Conservation (phyloP, 2,113 vertebrate species). For the Cephalopterus ornatus region DNA sequence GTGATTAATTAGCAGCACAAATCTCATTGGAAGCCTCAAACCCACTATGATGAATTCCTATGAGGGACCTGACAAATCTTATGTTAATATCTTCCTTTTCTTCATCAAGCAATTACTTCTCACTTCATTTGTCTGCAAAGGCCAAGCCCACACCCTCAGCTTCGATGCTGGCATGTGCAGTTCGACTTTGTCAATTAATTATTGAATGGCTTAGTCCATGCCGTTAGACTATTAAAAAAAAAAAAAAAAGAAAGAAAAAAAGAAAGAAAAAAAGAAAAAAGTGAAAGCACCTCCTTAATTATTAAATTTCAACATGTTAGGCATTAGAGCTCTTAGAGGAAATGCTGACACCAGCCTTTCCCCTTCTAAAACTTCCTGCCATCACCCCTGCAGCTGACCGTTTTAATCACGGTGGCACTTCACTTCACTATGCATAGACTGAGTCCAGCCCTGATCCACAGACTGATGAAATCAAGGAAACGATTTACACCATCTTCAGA, state of each 20-base stretch:
- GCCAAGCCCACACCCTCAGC: constrained; percentile 23
- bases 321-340: neutral
- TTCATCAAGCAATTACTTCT: constrained; percentile 71
- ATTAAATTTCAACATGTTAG: constrained; percentile 14
- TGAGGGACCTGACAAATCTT: constrained; percentile 59
- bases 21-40: constrained; percentile 40
- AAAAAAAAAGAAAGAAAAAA: neutral
- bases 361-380: neutral
- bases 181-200: constrained; percentile 76
- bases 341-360: neutral
- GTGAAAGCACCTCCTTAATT: constrained; percentile 61
- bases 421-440: neutral
- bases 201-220: constrained; percentile 70
- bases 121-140: constrained; percentile 64
- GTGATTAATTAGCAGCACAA: constrained; percentile 67
- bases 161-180: neutral
- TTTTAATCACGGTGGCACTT: neutral
- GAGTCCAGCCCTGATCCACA: neutral
- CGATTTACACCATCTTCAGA: neutral
- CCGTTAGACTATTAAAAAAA: constrained; percentile 42
- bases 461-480: neutral
- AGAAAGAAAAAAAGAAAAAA: neutral
- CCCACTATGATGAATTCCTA: constrained; percentile 49
- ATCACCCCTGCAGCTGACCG: neutral
- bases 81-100: constrained; percentile 62